These are phyloP conservation scores for Manduca sexta DNA, from an alignment of 1,140 invertebrate species.

Conservation along the genomic window DNA sequence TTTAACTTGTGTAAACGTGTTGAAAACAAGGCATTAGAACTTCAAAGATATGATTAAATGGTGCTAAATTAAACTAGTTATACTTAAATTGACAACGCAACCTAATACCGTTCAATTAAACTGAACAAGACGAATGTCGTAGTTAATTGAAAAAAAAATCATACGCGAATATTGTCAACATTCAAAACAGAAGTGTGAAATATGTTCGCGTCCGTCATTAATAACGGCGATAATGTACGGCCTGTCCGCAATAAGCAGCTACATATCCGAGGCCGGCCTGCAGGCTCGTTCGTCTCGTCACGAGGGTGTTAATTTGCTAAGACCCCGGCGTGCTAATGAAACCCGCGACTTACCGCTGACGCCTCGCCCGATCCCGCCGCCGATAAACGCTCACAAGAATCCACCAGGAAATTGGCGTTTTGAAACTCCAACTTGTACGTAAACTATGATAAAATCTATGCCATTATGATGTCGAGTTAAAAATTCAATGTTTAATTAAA, in stretches of 20 bases:
- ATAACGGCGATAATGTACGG: conserved; percentile 31
- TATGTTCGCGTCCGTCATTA: conserved; percentile 21
- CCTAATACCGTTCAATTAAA: too few relatives aligned
- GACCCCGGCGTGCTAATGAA: conserved; percentile 61
- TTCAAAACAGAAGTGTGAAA: too few relatives aligned
- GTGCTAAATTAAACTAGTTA: too few relatives aligned
- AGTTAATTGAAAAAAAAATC: too few relatives aligned
- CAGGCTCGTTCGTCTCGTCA: conserved; percentile 32
- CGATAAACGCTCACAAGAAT: conserved; percentile 56
- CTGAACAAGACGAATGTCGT: too few relatives aligned
- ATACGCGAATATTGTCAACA: too few relatives aligned
- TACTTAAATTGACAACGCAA: too few relatives aligned
- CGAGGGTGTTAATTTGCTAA: conserved; percentile 69
- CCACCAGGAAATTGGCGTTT: conserved; percentile 63
- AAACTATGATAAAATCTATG: conserved; percentile 30
- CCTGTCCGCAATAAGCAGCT: conserved; percentile 23
- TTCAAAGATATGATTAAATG: too few relatives aligned
- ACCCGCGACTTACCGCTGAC: conserved; percentile 54
- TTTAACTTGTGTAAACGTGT: too few relatives aligned
- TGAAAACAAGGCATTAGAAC: too few relatives aligned
- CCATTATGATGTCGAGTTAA: conserved; percentile 15
- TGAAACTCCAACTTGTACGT: conserved; percentile 36
- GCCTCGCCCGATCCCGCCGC: conserved; percentile 39
- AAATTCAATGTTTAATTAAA: conserved; percentile 15
- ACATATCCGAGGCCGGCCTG: conserved; percentile 8